Evolutionary conservation across 2,113 vertebrate genomes (phyloP), one percentile per base, ranked within the genome.

Genomic region (Thunnus maccoyii): DNA sequence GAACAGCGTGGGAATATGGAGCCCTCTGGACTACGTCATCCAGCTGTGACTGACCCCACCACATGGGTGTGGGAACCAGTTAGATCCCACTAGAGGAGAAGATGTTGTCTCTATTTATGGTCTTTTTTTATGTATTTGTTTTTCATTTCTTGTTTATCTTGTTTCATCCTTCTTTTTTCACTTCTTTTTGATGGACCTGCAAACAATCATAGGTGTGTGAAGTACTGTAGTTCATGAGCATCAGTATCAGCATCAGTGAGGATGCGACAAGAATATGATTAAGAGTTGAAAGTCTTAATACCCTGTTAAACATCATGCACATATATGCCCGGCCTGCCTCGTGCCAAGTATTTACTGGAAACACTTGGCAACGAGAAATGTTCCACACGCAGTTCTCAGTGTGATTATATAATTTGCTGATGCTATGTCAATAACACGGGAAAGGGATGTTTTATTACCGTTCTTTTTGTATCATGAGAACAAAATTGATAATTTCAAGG

Each of bases 1-100:
- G 71, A 87, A 85, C 86, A 92, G 87, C 77, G 94, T 95, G 94
- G 93, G 94, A 95, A 95, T 80, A 84, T 80, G 75, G 61, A 92
- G 90, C 84, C 88, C 84, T 91, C 81, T 90, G 84, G 76, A 89
- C 80, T 47, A 91, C 88, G 78, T 93, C 93, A 93, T 86, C 66
- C 25, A 66, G 72, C 80, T 73, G 82, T 61, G 75, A 80, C 72
- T 73, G 90, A 92, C 92, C 91, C 82, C 48, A 32, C 55, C 47
- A 15, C 78, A 83, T 61, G 91, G 86, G 72, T 92, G 91, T 94
- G 94, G 94, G 94, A 95, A 94, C 90, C 60, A 62, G 52, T 54
- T 54, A 44, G 60, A 89, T 81, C 86, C 83, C 72, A 86, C 73
- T 18, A 4, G 20, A 64, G 57, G 36, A 82, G 58, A 32, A 82